Evolutionary conservation across 2,113 vertebrate genomes (phyloP), one percentile per base, ranked within the genome.

Genomic region (Atherinomorus stipes): DNA sequence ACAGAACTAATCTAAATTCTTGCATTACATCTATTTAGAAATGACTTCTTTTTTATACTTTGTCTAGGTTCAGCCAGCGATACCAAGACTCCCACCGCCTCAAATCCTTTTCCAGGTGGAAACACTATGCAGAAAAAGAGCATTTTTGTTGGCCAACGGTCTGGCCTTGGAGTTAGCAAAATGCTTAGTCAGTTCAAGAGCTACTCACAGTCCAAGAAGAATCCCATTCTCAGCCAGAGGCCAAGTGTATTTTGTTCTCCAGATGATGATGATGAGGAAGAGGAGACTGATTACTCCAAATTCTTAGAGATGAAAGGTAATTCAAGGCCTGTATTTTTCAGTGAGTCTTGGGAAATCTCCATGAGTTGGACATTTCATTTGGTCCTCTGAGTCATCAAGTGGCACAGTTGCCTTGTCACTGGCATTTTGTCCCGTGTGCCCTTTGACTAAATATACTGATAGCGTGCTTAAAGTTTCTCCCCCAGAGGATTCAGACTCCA

Each of bases 391-490:
- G 18, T 88, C 74, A 67, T 81, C 65, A 67, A 40, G 49, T 61
- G 76, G 47, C 73, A 63, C 67, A 72, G 53, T 70, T 88, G 86
- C 67, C 79, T 58, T 80, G 37, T 87, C 67, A 71, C 61, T 87
- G 87, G 50, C 80, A 89, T 88, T 76, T 83, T 91, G 65, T 72
- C 86, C 80, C 82, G 91, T 93, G 94, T 95, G 93, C 91, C 91
- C 87, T 81, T 93, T 94, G 91, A 95, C 89, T 92, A 93, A 94
- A 93, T 91, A 93, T 98, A 97, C 97, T 99, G 93, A 99, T 96
- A 96, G 96, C 94, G 92, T 97, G 94, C 96, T 98, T 97, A 97
- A 98, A 99, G 98, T 99, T 94, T 97, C 96, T 94, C 97, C 98
- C 95, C 98, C 98, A 98, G 97, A 97, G 96, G 97, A 98, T 91